Base-by-base conservation (phyloP, 2,113 vertebrate genomes). In the Cyanistes caeruleus region DNA sequence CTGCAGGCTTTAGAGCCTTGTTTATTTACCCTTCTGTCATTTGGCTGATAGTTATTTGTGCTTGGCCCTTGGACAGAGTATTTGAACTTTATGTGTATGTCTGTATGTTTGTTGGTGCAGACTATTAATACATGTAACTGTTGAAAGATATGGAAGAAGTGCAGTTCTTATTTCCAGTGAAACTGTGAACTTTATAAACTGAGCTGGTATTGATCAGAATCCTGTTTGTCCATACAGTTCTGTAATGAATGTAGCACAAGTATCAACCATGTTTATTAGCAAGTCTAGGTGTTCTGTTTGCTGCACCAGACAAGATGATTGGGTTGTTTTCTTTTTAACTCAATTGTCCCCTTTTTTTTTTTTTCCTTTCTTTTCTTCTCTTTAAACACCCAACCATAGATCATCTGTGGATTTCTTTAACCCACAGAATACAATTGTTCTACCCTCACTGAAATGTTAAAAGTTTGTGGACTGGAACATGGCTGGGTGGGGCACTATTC, bases 401-500 rank as follows among this genome's bases (percentile, higher is more conserved):
- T 92, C 90, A 87, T 86, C 55, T 59, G 52, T 73, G 73, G 27
- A 84, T 92, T 96, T 95, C 79, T 90, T 86, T 80, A 93, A 75
- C 84, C 77, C 90, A 62, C 95, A 95, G 90, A 96, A 88, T 51
- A 79, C 28, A 12, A 84, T 93, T 93, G 94, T 93, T 80, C 82
- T 90, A 48, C 51, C 82, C 82, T 89, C 41, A 53, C 58, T 91
- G 75, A 96, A 92, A 96, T 62, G 69, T 81, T 95, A 77, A 70
- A 91, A 93, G 83, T 89, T 84, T 96, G 91, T 64, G 81, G 95
- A 69, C 79, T 87, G 91, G 73, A 94, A 24, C 49, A 27, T n/a
- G 88, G n/a, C 49, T 97, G 96, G 93, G 95, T 96, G 97, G 90
- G 86, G 91, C 96, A 92, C 69, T 56, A 3, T 43, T 80, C 84